Evolutionary conservation across 1,140 invertebrate species (phyloP).

Genomic region (Mylabris phalerata): DNA sequence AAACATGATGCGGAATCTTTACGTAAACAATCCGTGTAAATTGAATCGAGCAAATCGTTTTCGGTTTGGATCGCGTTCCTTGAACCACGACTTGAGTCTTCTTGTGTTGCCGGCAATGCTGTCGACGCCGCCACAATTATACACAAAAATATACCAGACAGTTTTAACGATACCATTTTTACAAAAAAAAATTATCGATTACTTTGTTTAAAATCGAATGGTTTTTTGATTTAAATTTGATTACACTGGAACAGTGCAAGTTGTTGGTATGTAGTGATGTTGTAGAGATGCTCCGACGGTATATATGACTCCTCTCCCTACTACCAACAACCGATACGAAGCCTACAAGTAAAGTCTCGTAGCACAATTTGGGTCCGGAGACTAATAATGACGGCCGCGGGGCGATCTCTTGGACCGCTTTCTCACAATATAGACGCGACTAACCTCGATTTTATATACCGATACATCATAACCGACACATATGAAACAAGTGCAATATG

Average conservation of each 20-base stretch:
- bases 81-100: conserved; percentile 46
- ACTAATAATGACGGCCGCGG: conserved; percentile 40
- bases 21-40: conserved; percentile 67
- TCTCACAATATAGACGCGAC: conserved; percentile 35
- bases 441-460: conserved; percentile 36
- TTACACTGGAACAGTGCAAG: conserved; percentile 7
- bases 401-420: conserved; percentile 41
- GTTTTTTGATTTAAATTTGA: neutral
- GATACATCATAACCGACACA: too few species aligned
- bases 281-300: conserved; percentile 32
- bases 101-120: conserved; percentile 51
- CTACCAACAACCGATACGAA: conserved; percentile 16
- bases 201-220: conserved; percentile 6
- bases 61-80: conserved; percentile 57
- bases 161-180: conserved; percentile 30
- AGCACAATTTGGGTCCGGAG: conserved; percentile 42
- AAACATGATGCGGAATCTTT: conserved; percentile 75
- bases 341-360: conserved; percentile 12
- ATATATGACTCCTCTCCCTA: conserved; percentile 40
- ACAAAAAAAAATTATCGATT: too few species aligned
- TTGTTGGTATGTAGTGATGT: conserved; percentile 34
- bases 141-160: conserved; percentile 44
- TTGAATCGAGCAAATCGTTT: conserved; percentile 67
- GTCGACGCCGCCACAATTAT: conserved; percentile 47
- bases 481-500: conserved; percentile 32